These are phyloP conservation scores for Bombus picipes DNA, from an alignment of 1,140 invertebrate species.

Conservation along the genomic window DNA sequence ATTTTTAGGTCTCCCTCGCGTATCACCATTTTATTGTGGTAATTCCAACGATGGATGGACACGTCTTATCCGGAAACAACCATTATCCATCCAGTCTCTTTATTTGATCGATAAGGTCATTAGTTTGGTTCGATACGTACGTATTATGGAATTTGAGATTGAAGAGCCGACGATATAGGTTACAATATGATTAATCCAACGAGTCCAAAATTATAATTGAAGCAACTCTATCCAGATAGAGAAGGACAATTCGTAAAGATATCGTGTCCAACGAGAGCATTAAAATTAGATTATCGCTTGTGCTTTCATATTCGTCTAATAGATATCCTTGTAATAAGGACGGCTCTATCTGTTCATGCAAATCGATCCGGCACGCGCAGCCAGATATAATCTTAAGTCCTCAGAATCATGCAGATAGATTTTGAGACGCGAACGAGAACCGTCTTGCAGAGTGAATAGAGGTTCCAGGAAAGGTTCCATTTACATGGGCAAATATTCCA, in stretches of 20 bases:
- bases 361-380: conserved; percentile 31
- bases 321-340: conserved; percentile 16
- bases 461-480: conserved; percentile 59
- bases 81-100: not conserved
- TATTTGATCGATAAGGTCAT: conserved; percentile 15
- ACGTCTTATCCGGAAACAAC: conserved; percentile 1
- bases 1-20: conserved; percentile 17
- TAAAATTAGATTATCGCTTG: not conserved
- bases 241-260: not conserved
- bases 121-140: not conserved
- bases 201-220: conserved; percentile 8
- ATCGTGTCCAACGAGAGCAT: too few relatives aligned
- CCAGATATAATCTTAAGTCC: conserved; percentile 52
- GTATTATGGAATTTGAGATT: not conserved
- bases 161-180: not conserved
- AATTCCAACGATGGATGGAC: conserved; percentile 35
- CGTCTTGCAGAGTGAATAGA: conserved; percentile 42
- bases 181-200: not conserved
- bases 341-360: conserved; percentile 44
- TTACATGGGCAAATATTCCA: conserved; percentile 62
- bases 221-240: not conserved
- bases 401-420: conserved; percentile 59
- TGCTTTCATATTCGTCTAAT: not conserved
- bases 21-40: conserved; percentile 50
- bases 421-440: conserved; percentile 48